Base-by-base conservation (phyloP, 2,113 vertebrate genomes). In the Antidorcas marsupialis region DNA sequence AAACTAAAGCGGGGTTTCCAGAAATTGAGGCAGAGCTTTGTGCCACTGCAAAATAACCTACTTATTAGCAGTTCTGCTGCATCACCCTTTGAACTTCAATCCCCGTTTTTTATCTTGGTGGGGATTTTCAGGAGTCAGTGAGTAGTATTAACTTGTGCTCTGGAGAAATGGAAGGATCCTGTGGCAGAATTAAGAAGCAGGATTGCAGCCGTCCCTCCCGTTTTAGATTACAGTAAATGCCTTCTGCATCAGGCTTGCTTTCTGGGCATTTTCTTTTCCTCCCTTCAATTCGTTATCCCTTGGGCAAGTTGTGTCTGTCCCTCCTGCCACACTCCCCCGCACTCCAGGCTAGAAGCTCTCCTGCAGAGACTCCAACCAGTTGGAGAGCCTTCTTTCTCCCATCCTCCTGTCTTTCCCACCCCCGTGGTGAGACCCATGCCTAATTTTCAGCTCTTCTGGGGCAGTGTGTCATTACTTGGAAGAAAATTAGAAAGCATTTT, bases 401-500 rank as follows among this genome's bases (percentile, higher is more conserved):
- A 6, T 2, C 27, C 23, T 45, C 33, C 17, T 23, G 25, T 15
- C 74, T 55, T 50, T 55, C 78, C 84, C 81, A 79, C 67, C 57
- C 87, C 84, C 3, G 27, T 10, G 17, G 60, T 23, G 45, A 94
- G 92, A 95, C 88, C 94, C 83, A 2, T 39, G 76, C 82, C 93
- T 94, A 27, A 93, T 92, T 96, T 94, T 83, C 53, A 95, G 89
- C 87, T 83, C 92, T 95, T 55, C 94, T 95, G 60, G 87, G 89
- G 79, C 57, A 92, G 45, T 67, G 25, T 88, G 89, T 96, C 96
- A 94, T 96, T 97, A 93, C 96, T 97, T 97, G 89, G 95, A 95
- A 97, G 93, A 96, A 97, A 98, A 98, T 98, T 97, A 95, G 95
- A 97, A 97, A 98, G 87, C 97, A 86, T 97, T 98, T 98, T 98